phyloP scores from a whole-genome alignment of 2,113 vertebrate genomes.

The Paracanthobrama guichenoti region DNA sequence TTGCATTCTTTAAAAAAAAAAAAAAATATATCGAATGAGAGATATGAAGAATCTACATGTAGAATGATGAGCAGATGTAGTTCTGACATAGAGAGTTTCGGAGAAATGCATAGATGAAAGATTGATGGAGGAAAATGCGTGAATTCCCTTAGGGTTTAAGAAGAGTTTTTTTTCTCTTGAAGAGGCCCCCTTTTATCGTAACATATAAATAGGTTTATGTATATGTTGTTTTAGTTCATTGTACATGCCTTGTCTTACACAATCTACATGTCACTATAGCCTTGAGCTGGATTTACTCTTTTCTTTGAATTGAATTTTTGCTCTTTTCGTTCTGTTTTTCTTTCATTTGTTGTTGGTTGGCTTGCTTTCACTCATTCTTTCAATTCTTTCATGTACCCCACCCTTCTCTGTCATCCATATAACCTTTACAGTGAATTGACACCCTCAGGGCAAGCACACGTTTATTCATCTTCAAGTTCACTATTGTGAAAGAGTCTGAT shows the following conservation, averaged over 20 bases:
- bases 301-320: conserved; percentile 16
- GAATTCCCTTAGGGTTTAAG: neutral
- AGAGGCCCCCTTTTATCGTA: neutral
- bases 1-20: neutral
- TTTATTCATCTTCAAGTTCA: neutral
- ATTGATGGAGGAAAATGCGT: neutral
- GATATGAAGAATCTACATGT: neutral
- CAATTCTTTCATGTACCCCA: conserved; percentile 4
- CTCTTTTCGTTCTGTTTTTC: neutral
- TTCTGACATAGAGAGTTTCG: neutral
- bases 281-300: conserved; percentile 14
- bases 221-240: conserved; percentile 30
- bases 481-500: neutral
- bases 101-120: conserved; percentile 4
- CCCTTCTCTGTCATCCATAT: conserved; percentile 2
- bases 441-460: neutral
- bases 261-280: conserved; percentile 10
- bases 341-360: conserved; percentile 15
- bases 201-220: neutral
- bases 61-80: neutral
- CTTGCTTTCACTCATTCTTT: conserved; percentile 30
- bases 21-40: neutral
- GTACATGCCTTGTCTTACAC: neutral
- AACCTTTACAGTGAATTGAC: conserved; percentile 1
- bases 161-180: neutral